Base-by-base conservation (phyloP, 53 echinoderm and acorn worm species). In the Echinarachnius parma region DNA sequence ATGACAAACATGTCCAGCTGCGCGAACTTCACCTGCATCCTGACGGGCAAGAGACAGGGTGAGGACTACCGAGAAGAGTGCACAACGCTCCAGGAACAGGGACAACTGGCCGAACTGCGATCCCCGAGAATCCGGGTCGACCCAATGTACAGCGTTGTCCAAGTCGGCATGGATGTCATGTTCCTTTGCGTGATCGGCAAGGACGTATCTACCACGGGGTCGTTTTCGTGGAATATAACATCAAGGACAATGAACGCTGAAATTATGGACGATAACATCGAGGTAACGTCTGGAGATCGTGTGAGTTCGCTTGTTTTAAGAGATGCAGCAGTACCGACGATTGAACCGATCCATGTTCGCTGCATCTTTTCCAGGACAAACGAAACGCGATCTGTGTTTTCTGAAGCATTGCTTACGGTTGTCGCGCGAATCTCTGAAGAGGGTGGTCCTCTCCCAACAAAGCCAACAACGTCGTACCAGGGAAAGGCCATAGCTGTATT, bases 141-240 rank as follows among this genome's bases (percentile, higher is more conserved):
- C 33, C 70, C 70, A 2, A 53, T 69, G 70, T 69, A 69, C 53
- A 53, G 53, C 16, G 53, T 69, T 22, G 34, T 53, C 4, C 54
- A 53, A 21, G 21, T 31, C 5, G 70, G 54, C 9, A 31, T 33
- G 33, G 53, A 69, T 35, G 70, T 54, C 33, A 69, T 34, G 70
- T 69, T 69, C 35, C 21, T 69, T 7, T 69, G 70, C 37, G 34
- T 53, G 21, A 35, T 34, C 2, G 53, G 54, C 23, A 9, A 21
- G 13, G 54, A 52, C 9, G n/a, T n/a, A n/a, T n/a, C n/a, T n/a
- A n/a, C n/a, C n/a, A n/a, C n/a, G n/a, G 70, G 70, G 20, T 53
- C 54, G 31, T 54, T 69, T 16, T 1, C 21, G 2, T 69, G 70
- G 70, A 34, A 69, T 10, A 35, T 53, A 34, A 33, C 70, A 4